These are phyloP conservation scores for Apotomis betuletana DNA, from an alignment of 2,888 invertebrate genomes.

Conservation along the genomic window DNA sequence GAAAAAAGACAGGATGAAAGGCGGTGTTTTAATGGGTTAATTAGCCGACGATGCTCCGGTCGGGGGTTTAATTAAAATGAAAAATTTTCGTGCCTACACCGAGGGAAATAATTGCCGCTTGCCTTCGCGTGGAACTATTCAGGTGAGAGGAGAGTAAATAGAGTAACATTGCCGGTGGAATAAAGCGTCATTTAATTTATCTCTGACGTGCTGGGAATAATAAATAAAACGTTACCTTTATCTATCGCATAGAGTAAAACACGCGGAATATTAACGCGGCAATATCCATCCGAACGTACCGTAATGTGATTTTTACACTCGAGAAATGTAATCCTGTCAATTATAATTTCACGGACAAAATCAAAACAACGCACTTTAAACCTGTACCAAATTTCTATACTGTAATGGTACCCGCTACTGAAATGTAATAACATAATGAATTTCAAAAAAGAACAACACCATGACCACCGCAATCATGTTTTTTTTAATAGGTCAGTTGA, in stretches of 20 bases:
- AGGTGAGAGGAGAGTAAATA: slow-evolving; percentile 73
- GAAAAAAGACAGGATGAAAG: slow-evolving; percentile 76
- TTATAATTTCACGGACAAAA: no score
- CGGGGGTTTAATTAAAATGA: slow-evolving; percentile 81
- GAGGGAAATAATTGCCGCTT: slow-evolving; percentile 72
- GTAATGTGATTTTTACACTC: no score
- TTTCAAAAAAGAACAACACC: no score
- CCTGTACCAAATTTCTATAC: no score
- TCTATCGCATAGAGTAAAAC: background rate
- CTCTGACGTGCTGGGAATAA: slow-evolving; percentile 23
- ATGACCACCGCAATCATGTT: no score
- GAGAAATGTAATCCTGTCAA: no score
- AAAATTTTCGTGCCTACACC: slow-evolving; percentile 82
- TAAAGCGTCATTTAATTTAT: slow-evolving; percentile 41
- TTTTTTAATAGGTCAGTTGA: no score
- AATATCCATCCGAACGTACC: no score
- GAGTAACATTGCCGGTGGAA: slow-evolving; percentile 50
- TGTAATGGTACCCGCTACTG: no score
- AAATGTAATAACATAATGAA: no score
- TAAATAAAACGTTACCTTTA: slow-evolving; percentile 14
- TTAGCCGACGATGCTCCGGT: slow-evolving; percentile 80
- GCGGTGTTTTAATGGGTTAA: slow-evolving; percentile 83
- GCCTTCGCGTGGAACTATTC: slow-evolving; percentile 75
- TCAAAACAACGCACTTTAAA: no score
- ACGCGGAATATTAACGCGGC: no score